These are phyloP conservation scores for Lepas anatifera DNA, from an alignment of 2,888 invertebrate species.

Conservation along the genomic window DNA sequence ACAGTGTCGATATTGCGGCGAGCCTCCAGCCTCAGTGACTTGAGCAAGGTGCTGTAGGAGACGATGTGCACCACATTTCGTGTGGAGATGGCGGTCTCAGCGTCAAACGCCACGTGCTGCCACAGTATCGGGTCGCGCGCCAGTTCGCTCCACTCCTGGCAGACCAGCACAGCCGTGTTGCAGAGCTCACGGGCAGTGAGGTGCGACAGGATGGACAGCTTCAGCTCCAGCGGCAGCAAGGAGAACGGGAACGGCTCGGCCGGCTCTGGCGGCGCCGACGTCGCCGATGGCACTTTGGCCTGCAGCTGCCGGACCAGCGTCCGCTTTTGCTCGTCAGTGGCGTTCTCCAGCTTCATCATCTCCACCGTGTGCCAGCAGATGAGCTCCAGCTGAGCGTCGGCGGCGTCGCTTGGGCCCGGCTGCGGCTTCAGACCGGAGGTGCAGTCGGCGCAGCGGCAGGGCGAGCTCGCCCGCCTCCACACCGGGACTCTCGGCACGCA, in stretches of 20 bases:
- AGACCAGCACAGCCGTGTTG: conserved; percentile 22
- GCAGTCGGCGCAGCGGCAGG: no score
- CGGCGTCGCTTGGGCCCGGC: conserved; percentile 11
- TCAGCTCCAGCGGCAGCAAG: conserved; percentile 23
- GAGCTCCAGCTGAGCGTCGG: not conserved
- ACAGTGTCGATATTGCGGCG: conserved; percentile 18
- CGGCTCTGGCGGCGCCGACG: not conserved
- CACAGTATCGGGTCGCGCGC: conserved; percentile 23
- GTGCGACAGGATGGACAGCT: conserved; percentile 24
- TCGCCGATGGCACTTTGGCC: not conserved
- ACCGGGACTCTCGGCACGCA: no score
- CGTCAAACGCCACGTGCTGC: conserved; percentile 21
- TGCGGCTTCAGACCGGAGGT: no score
- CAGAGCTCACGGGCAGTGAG: conserved; percentile 23
- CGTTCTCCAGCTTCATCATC: conserved; percentile 7
- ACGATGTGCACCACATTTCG: conserved; percentile 14
- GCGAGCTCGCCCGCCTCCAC: no score
- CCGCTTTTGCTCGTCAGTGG: not conserved
- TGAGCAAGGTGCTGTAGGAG: conserved; percentile 12
- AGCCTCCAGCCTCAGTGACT: conserved; percentile 18
- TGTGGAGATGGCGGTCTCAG: conserved; percentile 8
- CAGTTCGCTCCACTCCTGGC: conserved; percentile 21
- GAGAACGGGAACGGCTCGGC: conserved; percentile 15
- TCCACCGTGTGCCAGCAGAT: not conserved
- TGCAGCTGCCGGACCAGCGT: not conserved